phyloP scores from a whole-genome alignment of 2,888 invertebrate species.

The Cheilosia vulpina region DNA sequence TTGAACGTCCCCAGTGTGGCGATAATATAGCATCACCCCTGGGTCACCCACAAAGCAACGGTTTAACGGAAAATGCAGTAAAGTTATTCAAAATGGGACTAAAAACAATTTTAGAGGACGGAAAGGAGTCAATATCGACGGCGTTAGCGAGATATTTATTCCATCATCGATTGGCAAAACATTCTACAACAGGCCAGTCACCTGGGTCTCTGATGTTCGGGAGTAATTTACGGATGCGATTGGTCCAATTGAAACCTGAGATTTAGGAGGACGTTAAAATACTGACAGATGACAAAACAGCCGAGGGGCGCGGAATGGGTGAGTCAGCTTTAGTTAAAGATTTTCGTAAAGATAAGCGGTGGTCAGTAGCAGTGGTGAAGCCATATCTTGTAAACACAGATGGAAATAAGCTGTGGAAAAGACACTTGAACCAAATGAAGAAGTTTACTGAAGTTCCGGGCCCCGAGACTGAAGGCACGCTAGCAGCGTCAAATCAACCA shows the following conservation, averaged over 20 bases:
- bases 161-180: constrained; percentile 15
- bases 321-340: constrained; percentile 22
- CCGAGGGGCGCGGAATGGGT: neutral
- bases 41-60: constrained; percentile 21
- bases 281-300: neutral
- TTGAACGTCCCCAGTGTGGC: no score
- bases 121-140: neutral
- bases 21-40: neutral
- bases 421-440: constrained; percentile 6
- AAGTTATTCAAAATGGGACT: no score
- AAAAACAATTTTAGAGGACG: no score
- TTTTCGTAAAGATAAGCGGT: constrained; percentile 5
- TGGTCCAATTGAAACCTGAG: neutral
- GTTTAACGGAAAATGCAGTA: constrained; percentile 17
- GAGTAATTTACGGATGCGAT: constrained; percentile 6
- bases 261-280: neutral
- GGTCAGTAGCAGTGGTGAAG: constrained; percentile 3
- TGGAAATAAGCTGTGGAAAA: neutral
- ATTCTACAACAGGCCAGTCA: constrained; percentile 5
- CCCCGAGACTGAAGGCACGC: neutral
- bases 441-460: neutral
- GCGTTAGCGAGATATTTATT: constrained; percentile 17
- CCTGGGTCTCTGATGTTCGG: neutral
- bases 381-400: constrained; percentile 10
- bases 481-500: neutral